A percentile compares a stretch with the other conserved stretches of the same genome.
Conservation (phyloP, 2,888 invertebrate species). For the Tipula lateralis region DNA sequence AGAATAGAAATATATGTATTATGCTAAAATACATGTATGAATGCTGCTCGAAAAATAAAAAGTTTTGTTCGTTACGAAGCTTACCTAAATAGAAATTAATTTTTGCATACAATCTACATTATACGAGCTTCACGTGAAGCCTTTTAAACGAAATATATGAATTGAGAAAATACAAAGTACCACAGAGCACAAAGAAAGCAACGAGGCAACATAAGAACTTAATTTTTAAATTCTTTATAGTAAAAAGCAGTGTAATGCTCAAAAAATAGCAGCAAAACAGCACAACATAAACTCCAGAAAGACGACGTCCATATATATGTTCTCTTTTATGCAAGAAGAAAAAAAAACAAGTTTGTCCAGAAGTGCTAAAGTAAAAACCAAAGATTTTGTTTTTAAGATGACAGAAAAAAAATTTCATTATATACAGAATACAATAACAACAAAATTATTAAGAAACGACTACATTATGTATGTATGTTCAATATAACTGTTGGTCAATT, state of each 20-base stretch:
- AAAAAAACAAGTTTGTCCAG: constrained; percentile 24
- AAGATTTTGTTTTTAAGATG: not conserved
- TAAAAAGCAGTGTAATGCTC: not conserved
- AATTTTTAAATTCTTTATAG: not conserved
- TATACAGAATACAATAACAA: not conserved
- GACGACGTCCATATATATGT: no score
- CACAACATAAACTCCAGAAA: not conserved
- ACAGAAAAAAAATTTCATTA: not conserved
- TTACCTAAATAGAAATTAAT: not conserved
- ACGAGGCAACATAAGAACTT: not conserved
- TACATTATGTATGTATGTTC: not conserved
- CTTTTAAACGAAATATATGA: not conserved
- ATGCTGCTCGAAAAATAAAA: not conserved
- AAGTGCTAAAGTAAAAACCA: not conserved
- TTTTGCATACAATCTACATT: not conserved
- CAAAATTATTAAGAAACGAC: not conserved
- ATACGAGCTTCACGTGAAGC: not conserved
- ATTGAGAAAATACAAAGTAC: not conserved
- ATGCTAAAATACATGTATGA: not conserved
- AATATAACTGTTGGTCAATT: constrained; percentile 11
- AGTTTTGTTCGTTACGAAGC: not conserved
- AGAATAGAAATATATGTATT: not conserved
- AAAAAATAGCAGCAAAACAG: not conserved
- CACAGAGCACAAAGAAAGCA: not conserved
- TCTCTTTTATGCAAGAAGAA: no score